Base-by-base conservation (phyloP, 2,113 vertebrate genomes). In the Poeciliopsis occidentalis region DNA sequence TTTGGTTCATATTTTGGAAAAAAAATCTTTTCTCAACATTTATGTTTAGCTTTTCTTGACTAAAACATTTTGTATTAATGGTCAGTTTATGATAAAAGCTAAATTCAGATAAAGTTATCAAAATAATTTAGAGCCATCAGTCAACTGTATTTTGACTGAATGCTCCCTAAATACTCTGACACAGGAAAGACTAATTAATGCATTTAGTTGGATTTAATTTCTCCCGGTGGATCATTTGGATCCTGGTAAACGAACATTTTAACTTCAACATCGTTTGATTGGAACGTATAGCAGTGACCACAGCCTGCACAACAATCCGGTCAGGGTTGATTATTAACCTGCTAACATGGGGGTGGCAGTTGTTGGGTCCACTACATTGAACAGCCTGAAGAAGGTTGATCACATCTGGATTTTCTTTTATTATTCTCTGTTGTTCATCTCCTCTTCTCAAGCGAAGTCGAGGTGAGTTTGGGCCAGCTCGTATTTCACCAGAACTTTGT, bases 311-410 rank as follows among this genome's bases (percentile, higher is more conserved):
- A 4, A 26, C 12, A 17, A 26, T 27, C n/a, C 12, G 15, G 15
- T 34, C 54, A 24, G 1, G 30, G 80, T 85, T 70, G 78, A 89
- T 85, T 0, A 89, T 89, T 87, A 87, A 89, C 81, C n/a, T 4
- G 34, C 57, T 11, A 73, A 64, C 27, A 57, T 44, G 70, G 71
- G 84, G 80, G 67, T 60, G 54, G 67, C 71, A 65, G 82, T 17
- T 8, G 63, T 61, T 61, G 74, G 61, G 78, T 85, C 39, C 62
- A 68, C 82, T 74, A 44, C 39, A 34, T 60, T 15, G 63, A 32
- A 39, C 73, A 79, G 70, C 83, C 72, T 34, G 1, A 6, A 63
- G 75, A 71, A 60, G 65, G 11, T 68, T 29, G 60, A 24, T 39
- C 78, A 76, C n/a, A 64, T 78, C 76, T 39, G 34, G 57, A 72